phyloP scores from a whole-genome alignment of 1,140 invertebrate species.

The Drosophila saltans region DNA sequence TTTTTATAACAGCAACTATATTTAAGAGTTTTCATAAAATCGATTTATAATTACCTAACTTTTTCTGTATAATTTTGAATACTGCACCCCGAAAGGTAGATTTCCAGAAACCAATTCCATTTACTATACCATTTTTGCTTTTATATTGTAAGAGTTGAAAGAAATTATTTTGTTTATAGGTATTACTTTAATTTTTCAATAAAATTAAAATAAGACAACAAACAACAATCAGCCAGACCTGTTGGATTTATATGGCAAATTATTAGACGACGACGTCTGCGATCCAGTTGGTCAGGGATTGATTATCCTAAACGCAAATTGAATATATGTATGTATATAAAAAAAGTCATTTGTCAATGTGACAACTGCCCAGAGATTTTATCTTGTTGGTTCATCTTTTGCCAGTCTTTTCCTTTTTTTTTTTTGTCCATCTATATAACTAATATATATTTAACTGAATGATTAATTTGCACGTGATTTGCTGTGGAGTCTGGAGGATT shows the following conservation, averaged over 20 bases:
- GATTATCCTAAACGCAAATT: slow-evolving; percentile 78
- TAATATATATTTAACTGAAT: slow-evolving; percentile 35
- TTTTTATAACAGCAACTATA: too few relatives aligned
- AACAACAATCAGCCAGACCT: too few relatives aligned
- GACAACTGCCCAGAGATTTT: slow-evolving; percentile 24
- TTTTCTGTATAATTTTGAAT: too few relatives aligned
- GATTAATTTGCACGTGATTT: slow-evolving; percentile 59
- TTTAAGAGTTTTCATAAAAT: too few relatives aligned
- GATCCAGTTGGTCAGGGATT: slow-evolving; percentile 41
- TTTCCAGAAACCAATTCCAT: too few relatives aligned
- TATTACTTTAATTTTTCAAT: too few relatives aligned
- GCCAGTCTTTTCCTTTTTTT: slow-evolving; percentile 9
- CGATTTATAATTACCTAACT: too few relatives aligned
- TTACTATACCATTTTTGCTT: too few relatives aligned
- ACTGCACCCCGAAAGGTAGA: too few relatives aligned
- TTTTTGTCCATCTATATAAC: background rate
- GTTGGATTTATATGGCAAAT: background rate
- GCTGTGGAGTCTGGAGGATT: slow-evolving; percentile 42
- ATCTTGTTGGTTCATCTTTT: slow-evolving; percentile 37
- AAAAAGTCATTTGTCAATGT: slow-evolving; percentile 59
- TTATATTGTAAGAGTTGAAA: too few relatives aligned
- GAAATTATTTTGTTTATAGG: too few relatives aligned
- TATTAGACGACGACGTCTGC: background rate
- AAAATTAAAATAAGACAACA: too few relatives aligned
- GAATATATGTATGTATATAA: slow-evolving; percentile 27